Conservation (phyloP, 92 coral and sea anemone species). For the Virgularia gustaviana region DNA sequence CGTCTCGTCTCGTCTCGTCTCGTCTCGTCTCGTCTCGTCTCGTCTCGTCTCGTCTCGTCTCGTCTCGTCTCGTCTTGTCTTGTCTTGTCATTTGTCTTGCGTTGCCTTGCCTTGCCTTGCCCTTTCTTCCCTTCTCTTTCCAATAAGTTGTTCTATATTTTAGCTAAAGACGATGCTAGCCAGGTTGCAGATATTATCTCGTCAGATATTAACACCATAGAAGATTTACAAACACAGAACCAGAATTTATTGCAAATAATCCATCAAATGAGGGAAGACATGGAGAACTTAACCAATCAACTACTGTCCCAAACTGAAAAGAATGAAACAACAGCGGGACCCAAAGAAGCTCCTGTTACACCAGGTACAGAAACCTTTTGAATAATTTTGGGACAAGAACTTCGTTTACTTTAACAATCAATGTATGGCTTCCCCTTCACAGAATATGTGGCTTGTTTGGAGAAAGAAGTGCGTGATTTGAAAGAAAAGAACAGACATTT, state of each 20-base stretch:
- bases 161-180: background rate
- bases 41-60: background rate
- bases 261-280: constrained; percentile 89
- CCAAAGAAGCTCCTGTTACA: no score
- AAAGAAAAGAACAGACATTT: constrained; percentile 77
- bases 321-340: no score
- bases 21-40: background rate
- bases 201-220: constrained; percentile 29
- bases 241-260: constrained; percentile 69
- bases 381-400: no score
- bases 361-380: no score
- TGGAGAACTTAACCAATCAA: constrained; percentile 84
- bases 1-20: no score
- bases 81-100: no score
- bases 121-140: no score
- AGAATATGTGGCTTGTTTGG: constrained; percentile 87
- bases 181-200: constrained; percentile 25
- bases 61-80: background rate
- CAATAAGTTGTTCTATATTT: background rate
- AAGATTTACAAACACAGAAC: constrained; percentile 54
- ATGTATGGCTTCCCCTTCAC: no score
- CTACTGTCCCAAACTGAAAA: constrained; percentile 58
- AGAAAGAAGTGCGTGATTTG: constrained; percentile 72
- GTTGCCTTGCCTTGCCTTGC: no score
- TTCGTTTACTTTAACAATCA: no score